A percentile compares a stretch with the other conserved stretches of the same genome.
phyloP scores from a whole-genome alignment of 64 coral and sea anemone genomes.

The Montipora sp. region DNA sequence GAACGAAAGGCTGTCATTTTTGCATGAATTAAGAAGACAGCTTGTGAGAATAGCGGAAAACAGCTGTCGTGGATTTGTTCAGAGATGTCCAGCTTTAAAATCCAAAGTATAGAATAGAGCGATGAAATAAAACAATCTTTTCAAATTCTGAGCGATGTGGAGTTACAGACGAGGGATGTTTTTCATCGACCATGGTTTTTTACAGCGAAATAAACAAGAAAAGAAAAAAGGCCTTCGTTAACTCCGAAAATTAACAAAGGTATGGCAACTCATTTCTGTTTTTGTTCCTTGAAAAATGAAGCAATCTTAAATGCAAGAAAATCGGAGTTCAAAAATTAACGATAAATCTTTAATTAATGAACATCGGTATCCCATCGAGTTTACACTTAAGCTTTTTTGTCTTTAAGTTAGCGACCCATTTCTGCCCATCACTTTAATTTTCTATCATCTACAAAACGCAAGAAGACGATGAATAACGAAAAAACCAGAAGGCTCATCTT shows the following conservation, averaged over 20 bases:
- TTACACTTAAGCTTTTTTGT: not conserved
- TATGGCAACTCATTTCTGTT: not conserved
- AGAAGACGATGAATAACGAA: too few species aligned
- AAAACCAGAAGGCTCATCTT: too few species aligned
- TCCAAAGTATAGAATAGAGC: not conserved
- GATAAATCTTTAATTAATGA: not conserved
- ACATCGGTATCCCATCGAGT: too few species aligned
- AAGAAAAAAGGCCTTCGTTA: not conserved
- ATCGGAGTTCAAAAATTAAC: not conserved
- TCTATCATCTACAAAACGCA: too few species aligned
- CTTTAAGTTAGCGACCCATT: too few species aligned
- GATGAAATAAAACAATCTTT: not conserved
- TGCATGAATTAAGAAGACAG: slow-evolving; percentile 20
- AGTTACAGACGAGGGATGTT: not conserved
- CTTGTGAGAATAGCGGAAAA: not conserved
- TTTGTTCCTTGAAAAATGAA: not conserved
- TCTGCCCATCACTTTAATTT: too few species aligned
- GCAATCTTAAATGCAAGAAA: not conserved
- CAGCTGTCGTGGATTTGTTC: not conserved
- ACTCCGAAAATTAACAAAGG: not conserved
- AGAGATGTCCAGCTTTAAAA: not conserved
- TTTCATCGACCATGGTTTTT: not conserved
- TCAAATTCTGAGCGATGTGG: not conserved
- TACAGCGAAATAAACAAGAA: too few species aligned
- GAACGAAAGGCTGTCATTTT: slow-evolving; percentile 34